Percentiles rank a stretch among this genome's conserved stretches.
Evolutionary conservation across 2,888 invertebrate genomes (phyloP).

Genomic region (Brachynemurus nebulosus): DNA sequence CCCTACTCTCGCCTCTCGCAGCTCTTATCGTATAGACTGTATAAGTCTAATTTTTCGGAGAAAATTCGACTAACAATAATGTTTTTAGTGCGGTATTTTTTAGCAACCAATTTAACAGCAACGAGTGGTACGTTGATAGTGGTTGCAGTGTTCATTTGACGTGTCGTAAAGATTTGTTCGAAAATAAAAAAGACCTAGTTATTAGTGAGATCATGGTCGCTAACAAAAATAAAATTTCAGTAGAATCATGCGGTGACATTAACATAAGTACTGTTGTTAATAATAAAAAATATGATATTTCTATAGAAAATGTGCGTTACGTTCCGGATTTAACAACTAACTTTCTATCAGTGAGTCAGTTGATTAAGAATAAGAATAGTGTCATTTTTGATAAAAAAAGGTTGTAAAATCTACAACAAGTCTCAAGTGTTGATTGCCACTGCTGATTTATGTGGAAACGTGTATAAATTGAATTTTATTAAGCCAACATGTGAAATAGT

Average conservation of each 20-base stretch:
- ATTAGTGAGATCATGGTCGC: slow-evolving; percentile 16
- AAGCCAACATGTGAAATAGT: neutral
- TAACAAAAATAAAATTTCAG: slow-evolving; percentile 15
- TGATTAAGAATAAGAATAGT: slow-evolving; percentile 19
- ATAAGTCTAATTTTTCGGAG: too few relatives aligned
- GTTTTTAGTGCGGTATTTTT: slow-evolving; percentile 4
- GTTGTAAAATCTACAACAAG: neutral
- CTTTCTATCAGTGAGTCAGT: slow-evolving; percentile 18
- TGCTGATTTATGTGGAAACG: slow-evolving; percentile 9
- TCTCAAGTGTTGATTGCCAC: neutral
- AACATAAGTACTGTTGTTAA: slow-evolving; percentile 14
- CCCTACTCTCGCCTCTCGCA: too few relatives aligned
- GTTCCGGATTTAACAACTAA: slow-evolving; percentile 8
- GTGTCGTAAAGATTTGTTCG: neutral
- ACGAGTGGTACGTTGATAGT: slow-evolving; percentile 3
- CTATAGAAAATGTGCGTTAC: slow-evolving; percentile 4
- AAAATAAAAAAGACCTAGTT: neutral
- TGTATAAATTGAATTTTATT: slow-evolving; percentile 14
- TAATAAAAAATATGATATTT: neutral
- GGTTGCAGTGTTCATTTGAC: slow-evolving; percentile 8
- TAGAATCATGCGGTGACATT: slow-evolving; percentile 16
- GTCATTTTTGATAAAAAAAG: neutral
- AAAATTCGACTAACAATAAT: too few relatives aligned
- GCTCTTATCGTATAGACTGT: too few relatives aligned
- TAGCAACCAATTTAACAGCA: neutral